Base-by-base conservation (phyloP, 2,888 invertebrate genomes). In the Odontomyia ornata region DNA sequence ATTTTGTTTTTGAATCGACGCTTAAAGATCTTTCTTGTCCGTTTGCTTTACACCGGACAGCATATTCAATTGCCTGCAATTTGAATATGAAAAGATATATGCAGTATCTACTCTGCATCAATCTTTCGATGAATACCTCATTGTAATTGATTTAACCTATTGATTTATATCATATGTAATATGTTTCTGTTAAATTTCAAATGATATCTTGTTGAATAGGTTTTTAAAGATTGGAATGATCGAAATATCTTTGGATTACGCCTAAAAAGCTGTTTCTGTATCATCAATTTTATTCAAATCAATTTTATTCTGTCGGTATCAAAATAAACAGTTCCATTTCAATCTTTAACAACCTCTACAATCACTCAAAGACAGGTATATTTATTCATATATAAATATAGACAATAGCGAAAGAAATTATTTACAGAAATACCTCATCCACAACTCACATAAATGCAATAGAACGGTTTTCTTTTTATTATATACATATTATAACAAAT, bases 381-480 rank as follows among this genome's bases (percentile, higher is more conserved):
- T 80, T 80, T 76, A 78, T 76, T 79, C 79, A 77, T 78, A 77
- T 73, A 76, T 77, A 78, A 76, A 79, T 64, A 73, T 36, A 36
- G 36, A 36, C 36, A 69, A 80, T 80, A 83, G 82, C 23, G 62
- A 23, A 43, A 15, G 46, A 72, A 72, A 73, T 21, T 72, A 82
- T 82, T 81, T 73, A 78, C 75, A 69, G 80, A 81, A 73, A 75
- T 36, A 75, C 57, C 57, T 43, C 56, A 73, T 25, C 75, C 60
- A 80, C 76, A 79, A 76, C 47, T 69, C 62, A 75, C 77, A 36
- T 36, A 47, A 57, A 79, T 1, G 43, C 47, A 36, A 80, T 79
- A 80, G 79, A 77, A 78, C 75, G 69, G 72, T 56, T 80, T 78
- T 82, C 11, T 75, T 47, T n/a, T 88, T 88, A 88, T 87, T 81